phyloP scores from a whole-genome alignment of 2,797 vertebrate species.

The Cyclura pinguis region DNA sequence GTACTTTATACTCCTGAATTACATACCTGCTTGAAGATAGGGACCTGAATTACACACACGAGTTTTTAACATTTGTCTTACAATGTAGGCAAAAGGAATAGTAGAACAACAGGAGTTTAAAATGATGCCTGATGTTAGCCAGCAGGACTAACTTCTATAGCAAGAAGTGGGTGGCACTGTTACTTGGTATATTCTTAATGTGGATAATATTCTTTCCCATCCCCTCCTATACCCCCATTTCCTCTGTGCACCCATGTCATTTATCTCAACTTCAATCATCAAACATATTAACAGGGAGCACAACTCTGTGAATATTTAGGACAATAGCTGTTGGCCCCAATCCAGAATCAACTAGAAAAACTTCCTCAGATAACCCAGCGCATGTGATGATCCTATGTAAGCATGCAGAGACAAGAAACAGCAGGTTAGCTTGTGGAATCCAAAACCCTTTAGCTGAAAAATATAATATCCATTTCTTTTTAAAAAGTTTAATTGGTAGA shows the following conservation, averaged over 20 bases:
- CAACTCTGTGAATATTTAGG: not conserved
- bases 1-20: conserved; percentile 74
- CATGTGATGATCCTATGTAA: too few species aligned
- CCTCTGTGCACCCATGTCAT: not conserved
- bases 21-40: conserved; percentile 74
- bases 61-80: conserved; percentile 58
- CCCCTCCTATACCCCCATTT: not conserved
- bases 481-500: not conserved
- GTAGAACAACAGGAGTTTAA: conserved; percentile 32
- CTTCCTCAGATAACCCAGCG: not conserved
- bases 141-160: not conserved
- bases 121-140: not conserved
- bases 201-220: not conserved
- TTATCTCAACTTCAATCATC: not conserved
- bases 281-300: not conserved
- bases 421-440: not conserved
- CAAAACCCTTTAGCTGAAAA: not conserved
- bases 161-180: not conserved
- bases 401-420: not conserved
- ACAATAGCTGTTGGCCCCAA: not conserved
- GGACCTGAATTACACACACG: conserved; percentile 60
- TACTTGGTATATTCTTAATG: not conserved
- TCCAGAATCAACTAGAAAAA: not conserved
- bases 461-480: not conserved
- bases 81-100: conserved; percentile 30